Base-by-base conservation (phyloP, 2,797 vertebrate species). In the Anguilla anguilla region DNA sequence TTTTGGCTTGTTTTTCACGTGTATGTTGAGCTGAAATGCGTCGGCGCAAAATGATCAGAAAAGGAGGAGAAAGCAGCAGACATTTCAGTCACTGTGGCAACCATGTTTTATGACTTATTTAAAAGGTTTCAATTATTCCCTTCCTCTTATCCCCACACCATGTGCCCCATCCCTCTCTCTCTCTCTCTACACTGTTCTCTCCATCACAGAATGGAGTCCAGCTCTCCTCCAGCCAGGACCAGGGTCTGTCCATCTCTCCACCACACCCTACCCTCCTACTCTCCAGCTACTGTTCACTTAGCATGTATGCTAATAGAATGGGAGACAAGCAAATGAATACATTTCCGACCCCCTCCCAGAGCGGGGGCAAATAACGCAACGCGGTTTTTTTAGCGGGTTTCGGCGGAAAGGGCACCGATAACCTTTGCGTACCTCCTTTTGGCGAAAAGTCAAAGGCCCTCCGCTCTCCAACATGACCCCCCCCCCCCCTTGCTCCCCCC, bases 361-460 rank as follows among this genome's bases (percentile, higher is more conserved):
- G 10, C 4, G 6, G 17, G 15, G 69, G 31, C 39, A 39, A 39
- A 39, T 39, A 43, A 43, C 19, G 43, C 11, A 6, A 43, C 39
- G 25, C 15, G 69, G 28, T 51, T 85, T 43, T 39, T 85, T 49
- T 39, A 51, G 39, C 15, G 10, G 61, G 67, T 25, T 53, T 19
- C 31, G 67, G 17, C 28, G 72, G 85, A 25, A 25, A 59, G 84
- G 57, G 77, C 28, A 88, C 74, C 55, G 59, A 53, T 86, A 53
- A 88, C 74, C 84, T 88, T 88, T 83, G 57, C 31, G 46, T 57
- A 31, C 69, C 69, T 86, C 81, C 57, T 86, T 43, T 86, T 69
- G 77, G 59, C 87, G 25, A 57, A 57, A 51, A 82, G n/a, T 19
- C 74, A 51, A 55, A 53, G 64, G 59, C 4, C n/a, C 35, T 79